A percentile compares a stretch with the other conserved stretches of the same genome.
These are phyloP conservation scores for Hestina assimilis DNA, from an alignment of 1,140 invertebrate species.

Conservation along the genomic window DNA sequence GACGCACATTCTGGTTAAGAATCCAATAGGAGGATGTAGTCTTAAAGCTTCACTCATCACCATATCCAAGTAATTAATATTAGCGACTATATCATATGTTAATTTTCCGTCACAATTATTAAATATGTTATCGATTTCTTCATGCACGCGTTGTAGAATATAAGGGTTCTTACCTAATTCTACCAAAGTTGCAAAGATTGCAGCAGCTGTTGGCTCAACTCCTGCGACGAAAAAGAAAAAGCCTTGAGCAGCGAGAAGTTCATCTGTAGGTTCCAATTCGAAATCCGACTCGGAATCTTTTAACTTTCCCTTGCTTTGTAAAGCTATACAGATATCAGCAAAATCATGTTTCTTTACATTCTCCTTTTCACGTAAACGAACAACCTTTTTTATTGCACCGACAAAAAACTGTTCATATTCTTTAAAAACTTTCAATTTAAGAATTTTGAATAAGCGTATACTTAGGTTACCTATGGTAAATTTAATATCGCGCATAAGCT, in stretches of 20 bases:
- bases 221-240: constrained; percentile 78
- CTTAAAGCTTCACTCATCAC: constrained; percentile 69
- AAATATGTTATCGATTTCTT: constrained; percentile 59
- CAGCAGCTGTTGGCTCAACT: constrained; percentile 80
- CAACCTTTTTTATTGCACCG: constrained; percentile 37
- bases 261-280: constrained; percentile 41
- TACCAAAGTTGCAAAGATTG: constrained; percentile 66
- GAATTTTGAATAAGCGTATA: constrained; percentile 16
- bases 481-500: constrained; percentile 27
- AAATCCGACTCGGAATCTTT: constrained; percentile 36
- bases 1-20: constrained; percentile 29
- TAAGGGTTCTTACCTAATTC: constrained; percentile 78
- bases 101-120: constrained; percentile 47
- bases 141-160: constrained; percentile 74
- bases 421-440: constrained; percentile 35
- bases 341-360: constrained; percentile 42
- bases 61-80: constrained; percentile 61
- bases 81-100: constrained; percentile 45
- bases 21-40: constrained; percentile 60
- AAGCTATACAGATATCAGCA: constrained; percentile 37
- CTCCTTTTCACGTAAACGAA: constrained; percentile 30
- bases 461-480: constrained; percentile 25
- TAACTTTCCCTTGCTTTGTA: constrained; percentile 35
- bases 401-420: constrained; percentile 41
- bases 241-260: constrained; percentile 57